Percentiles rank a stretch among this genome's conserved stretches.
phyloP scores from a whole-genome alignment of 2,888 invertebrate genomes.

The Cryptocheilus praepositus region DNA sequence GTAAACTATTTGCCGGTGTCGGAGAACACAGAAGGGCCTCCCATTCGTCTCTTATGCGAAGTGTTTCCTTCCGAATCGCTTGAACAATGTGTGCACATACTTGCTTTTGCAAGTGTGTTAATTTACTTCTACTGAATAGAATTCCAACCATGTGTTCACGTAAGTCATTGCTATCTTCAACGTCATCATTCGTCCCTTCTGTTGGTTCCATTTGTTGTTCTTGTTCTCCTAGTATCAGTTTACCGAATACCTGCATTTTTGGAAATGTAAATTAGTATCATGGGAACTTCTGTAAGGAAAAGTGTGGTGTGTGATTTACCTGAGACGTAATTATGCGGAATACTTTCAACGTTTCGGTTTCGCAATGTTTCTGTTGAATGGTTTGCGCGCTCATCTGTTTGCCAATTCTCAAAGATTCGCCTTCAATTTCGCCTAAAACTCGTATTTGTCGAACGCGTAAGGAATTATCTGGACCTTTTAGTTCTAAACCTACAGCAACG shows the following conservation, averaged over 20 bases:
- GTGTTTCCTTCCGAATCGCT: conserved; percentile 92
- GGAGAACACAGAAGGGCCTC: conserved; percentile 81
- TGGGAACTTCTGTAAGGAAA: neutral
- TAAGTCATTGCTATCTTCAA: conserved; percentile 81
- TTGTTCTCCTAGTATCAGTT: conserved; percentile 86
- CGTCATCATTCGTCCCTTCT: conserved; percentile 69
- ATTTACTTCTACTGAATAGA: conserved; percentile 93
- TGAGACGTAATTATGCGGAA: conserved; percentile 94
- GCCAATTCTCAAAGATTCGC: conserved; percentile 76
- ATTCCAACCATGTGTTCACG: conserved; percentile 98
- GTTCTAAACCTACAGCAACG: conserved; percentile 84
- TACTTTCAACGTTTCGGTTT: conserved; percentile 93
- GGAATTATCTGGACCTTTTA: conserved; percentile 94
- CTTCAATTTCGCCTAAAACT: conserved; percentile 81
- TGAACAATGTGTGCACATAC: conserved; percentile 90
- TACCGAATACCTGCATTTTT: conserved; percentile 87
- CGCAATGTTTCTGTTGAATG: conserved; percentile 91
- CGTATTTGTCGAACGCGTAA: conserved; percentile 91
- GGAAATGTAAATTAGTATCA: neutral
- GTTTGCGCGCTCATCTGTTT: conserved; percentile 77
- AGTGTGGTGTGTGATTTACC: conserved; percentile 73
- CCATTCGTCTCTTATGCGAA: conserved; percentile 93
- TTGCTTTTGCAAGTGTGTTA: conserved; percentile 95
- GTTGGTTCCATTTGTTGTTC: conserved; percentile 68
- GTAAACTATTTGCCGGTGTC: conserved; percentile 70